Percentiles rank a stretch among this genome's conserved stretches.
Conservation (phyloP, 2,797 vertebrate genomes). For the Notoglanidium macrostoma region DNA sequence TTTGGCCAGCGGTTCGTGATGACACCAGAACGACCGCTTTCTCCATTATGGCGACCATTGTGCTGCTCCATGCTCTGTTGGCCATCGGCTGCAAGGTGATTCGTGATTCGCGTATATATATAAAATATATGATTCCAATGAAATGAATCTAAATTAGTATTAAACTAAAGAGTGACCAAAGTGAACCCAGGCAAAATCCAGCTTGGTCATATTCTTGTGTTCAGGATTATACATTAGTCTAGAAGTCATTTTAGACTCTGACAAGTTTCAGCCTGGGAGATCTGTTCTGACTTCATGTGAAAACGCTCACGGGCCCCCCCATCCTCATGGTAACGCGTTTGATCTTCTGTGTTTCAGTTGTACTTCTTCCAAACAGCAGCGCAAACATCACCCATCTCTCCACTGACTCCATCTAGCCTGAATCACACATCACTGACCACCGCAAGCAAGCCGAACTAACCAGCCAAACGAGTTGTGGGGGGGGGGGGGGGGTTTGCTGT, state of each 20-base stretch:
- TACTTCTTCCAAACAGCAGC: constrained; percentile 72
- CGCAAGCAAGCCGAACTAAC: constrained; percentile 44
- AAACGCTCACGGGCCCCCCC: neutral
- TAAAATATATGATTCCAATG: too few species aligned
- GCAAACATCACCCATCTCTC: neutral
- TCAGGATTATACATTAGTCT: neutral
- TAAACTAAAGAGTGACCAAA: neutral
- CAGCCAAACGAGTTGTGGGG: neutral
- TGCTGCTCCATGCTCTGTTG: constrained; percentile 80
- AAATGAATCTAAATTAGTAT: neutral
- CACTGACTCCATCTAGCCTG: neutral
- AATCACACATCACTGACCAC: constrained; percentile 38
- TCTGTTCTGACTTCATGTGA: neutral
- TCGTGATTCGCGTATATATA: constrained; percentile 61
- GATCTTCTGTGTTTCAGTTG: constrained; percentile 62
- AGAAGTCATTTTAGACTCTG: neutral
- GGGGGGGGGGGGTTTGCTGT: neutral
- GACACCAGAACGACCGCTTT: constrained; percentile 76
- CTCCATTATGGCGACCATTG: constrained; percentile 69
- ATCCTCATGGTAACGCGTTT: neutral
- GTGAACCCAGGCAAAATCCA: neutral
- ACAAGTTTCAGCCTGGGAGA: neutral
- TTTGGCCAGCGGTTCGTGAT: constrained; percentile 82
- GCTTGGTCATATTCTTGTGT: neutral
- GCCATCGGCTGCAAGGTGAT: constrained; percentile 84